Conservation (phyloP, 2,888 invertebrate species). For the Acleris literana region DNA sequence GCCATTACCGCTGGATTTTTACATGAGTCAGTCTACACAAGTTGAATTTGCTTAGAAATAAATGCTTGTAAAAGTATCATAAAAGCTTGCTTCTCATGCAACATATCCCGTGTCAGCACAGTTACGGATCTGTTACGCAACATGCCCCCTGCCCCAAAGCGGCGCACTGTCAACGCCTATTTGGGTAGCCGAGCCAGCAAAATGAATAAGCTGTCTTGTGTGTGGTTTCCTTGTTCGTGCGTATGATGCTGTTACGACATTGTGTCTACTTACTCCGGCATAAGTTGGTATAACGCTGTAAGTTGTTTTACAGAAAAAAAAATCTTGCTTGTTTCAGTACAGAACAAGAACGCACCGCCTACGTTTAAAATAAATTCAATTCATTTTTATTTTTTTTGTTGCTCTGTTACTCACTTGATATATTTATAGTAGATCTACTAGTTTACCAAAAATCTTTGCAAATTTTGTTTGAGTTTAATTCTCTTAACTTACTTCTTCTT, state of each 20-base stretch:
- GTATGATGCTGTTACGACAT: conserved; percentile 6
- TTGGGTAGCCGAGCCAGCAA: conserved; percentile 21
- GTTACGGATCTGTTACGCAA: conserved; percentile 2
- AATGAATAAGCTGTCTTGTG: conserved; percentile 10
- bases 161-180: conserved; percentile 18
- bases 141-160: conserved; percentile 10
- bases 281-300: not conserved
- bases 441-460: no score
- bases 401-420: no score
- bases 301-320: not conserved
- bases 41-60: no score
- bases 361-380: no score
- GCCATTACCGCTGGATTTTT: no score
- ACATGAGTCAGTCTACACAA: no score
- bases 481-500: no score
- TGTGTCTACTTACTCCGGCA: not conserved
- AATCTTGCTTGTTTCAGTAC: not conserved
- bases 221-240: conserved; percentile 16
- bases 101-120: not conserved
- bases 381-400: no score
- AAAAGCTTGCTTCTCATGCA: not conserved
- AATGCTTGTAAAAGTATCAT: not conserved
- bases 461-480: no score
- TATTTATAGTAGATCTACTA: no score
- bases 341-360: no score